Conservation (phyloP, 37 sponge, comb jelly and placozoan genomes). For the Haliclona indistincta region DNA sequence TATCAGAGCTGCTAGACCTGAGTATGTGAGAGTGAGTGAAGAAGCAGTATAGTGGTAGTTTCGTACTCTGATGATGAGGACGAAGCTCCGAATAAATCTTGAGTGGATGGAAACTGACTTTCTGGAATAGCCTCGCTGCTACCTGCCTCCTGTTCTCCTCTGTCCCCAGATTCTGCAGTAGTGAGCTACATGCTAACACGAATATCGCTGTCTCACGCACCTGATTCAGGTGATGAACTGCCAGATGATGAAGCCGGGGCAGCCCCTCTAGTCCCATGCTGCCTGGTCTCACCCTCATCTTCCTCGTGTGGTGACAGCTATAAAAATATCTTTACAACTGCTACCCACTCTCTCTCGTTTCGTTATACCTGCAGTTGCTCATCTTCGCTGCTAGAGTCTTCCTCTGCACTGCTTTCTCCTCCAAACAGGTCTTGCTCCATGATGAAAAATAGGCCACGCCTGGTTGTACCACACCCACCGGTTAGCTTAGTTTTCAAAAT, state of each 20-base stretch:
- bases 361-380: slow-evolving; percentile 1
- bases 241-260: not conserved
- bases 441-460: not conserved
- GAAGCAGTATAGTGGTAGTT: not conserved
- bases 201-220: not conserved
- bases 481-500: too few relatives aligned
- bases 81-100: slow-evolving; percentile 46
- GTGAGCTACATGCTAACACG: too few relatives aligned
- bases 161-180: not conserved
- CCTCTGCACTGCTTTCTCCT: slow-evolving; percentile 42
- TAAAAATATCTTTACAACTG: not conserved
- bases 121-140: not conserved
- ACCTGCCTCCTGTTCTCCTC: not conserved
- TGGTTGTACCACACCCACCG: not conserved
- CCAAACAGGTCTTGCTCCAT: slow-evolving; percentile 30
- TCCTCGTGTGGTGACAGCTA: slow-evolving; percentile 2
- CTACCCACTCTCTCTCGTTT: not conserved
- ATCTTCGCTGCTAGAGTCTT: slow-evolving; percentile 21
- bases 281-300: not conserved
- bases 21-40: not conserved
- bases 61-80: slow-evolving; percentile 32
- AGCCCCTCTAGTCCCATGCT: not conserved
- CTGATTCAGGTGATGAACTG: slow-evolving; percentile 17
- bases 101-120: slow-evolving; percentile 16
- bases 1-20: not conserved